phyloP scores from a whole-genome alignment of 2,113 vertebrate genomes.

The Thomomys bottae region DNA sequence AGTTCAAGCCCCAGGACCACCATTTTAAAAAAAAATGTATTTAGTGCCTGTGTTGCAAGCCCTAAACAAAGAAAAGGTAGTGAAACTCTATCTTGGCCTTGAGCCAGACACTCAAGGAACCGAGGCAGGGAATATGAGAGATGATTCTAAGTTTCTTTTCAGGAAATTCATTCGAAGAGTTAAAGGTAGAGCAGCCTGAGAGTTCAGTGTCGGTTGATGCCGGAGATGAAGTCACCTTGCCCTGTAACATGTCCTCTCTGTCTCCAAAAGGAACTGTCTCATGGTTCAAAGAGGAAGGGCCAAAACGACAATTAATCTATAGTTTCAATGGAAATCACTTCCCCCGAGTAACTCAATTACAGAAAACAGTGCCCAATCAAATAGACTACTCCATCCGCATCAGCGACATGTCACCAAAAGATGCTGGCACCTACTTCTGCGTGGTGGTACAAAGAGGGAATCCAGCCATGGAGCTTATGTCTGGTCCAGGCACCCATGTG shows the following conservation, averaged over 20 bases:
- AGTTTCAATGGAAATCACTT: neutral
- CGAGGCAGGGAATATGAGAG: neutral
- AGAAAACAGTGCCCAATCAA: neutral
- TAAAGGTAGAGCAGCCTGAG: constrained; percentile 19
- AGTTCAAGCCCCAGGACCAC: too few species aligned
- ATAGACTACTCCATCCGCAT: constrained; percentile 40
- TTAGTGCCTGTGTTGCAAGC: too few species aligned
- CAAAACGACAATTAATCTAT: neutral
- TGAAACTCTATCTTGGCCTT: neutral
- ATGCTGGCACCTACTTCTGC: constrained; percentile 53
- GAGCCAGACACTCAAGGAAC: neutral
- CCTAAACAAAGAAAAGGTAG: neutral
- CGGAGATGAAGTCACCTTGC: constrained; percentile 41
- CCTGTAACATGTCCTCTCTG: accelerated
- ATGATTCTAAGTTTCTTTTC: neutral
- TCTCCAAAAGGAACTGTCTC: neutral
- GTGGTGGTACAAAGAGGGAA: neutral
- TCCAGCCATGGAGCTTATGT: neutral
- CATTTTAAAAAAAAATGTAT: too few species aligned
- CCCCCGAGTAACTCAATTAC: neutral
- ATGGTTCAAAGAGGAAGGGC: neutral
- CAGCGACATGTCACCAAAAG: neutral
- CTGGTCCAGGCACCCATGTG: constrained; percentile 15
- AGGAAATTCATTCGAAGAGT: neutral
- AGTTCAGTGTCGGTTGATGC: neutral